These are phyloP conservation scores for Pardalotus punctatus DNA, from an alignment of 2,113 vertebrate species.

Conservation along the genomic window DNA sequence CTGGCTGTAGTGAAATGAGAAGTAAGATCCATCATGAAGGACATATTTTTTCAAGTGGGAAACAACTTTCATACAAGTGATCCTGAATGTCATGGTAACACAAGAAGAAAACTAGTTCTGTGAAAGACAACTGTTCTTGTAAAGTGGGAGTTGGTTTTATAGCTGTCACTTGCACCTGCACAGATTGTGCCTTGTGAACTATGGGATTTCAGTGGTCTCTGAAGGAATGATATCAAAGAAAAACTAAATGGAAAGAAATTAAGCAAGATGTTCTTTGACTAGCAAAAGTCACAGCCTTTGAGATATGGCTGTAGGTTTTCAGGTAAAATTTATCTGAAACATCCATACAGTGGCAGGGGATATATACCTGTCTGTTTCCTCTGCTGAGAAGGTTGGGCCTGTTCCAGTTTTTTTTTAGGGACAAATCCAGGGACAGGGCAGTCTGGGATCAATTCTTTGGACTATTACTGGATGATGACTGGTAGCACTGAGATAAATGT, in stretches of 20 bases:
- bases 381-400: background rate
- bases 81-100: constrained; percentile 25
- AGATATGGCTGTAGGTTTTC: background rate
- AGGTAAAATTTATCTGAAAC: background rate
- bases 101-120: background rate
- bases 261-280: background rate
- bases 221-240: background rate
- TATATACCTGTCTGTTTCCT: background rate
- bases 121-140: background rate
- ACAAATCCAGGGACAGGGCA: background rate
- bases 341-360: background rate
- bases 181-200: background rate
- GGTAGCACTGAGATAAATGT: background rate
- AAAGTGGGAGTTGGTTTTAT: background rate
- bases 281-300: background rate
- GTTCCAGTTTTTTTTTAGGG: background rate
- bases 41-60: constrained; percentile 12
- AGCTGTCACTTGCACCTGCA: background rate
- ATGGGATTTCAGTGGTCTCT: background rate
- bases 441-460: background rate
- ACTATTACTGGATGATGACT: background rate
- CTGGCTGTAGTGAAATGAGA: constrained; percentile 14
- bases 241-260: background rate
- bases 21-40: background rate
- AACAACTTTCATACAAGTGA: constrained; percentile 10